phyloP scores from a whole-genome alignment of 92 coral and sea anemone genomes.

The Epizoanthus scotinus region DNA sequence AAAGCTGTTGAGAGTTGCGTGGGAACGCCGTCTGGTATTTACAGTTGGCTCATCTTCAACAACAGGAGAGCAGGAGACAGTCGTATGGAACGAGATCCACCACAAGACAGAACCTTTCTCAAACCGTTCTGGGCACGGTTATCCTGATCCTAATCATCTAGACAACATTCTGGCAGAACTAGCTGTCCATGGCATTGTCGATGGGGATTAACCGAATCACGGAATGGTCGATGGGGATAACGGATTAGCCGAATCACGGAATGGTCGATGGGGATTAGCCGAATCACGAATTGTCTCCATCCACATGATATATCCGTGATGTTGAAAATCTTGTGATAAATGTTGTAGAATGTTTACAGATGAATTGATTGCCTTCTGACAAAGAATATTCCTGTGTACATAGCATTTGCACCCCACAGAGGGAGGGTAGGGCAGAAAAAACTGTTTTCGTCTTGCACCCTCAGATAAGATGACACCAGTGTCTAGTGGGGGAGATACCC shows the following conservation, averaged over 20 bases:
- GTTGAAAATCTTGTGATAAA: no score
- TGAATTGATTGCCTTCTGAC: no score
- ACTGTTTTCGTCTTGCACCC: no score
- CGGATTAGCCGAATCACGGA: no score
- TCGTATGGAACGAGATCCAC: conserved; percentile 97
- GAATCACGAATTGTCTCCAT: no score
- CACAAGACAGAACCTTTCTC: conserved; percentile 92
- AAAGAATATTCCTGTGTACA: no score
- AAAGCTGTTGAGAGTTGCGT: conserved; percentile 67
- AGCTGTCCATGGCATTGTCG: conserved; percentile 83
- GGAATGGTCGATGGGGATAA: conserved; percentile 52
- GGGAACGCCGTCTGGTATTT: conserved; percentile 83
- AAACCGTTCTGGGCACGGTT: conserved; percentile 87
- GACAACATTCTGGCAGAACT: conserved; percentile 90
- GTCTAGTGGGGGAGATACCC: no score
- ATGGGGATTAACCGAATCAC: conserved; percentile 23
- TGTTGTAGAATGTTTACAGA: no score
- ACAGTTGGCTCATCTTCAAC: conserved; percentile 85
- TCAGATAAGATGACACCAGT: no score
- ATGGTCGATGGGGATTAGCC: conserved; percentile 53
- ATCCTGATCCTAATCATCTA: conserved; percentile 91
- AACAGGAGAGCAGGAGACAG: conserved; percentile 77
- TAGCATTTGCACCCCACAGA: no score
- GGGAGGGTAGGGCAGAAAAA: no score
- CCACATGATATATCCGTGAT: no score